Evolutionary conservation across 2,797 vertebrate species (phyloP).

Genomic region (Eulemur coronatus): DNA sequence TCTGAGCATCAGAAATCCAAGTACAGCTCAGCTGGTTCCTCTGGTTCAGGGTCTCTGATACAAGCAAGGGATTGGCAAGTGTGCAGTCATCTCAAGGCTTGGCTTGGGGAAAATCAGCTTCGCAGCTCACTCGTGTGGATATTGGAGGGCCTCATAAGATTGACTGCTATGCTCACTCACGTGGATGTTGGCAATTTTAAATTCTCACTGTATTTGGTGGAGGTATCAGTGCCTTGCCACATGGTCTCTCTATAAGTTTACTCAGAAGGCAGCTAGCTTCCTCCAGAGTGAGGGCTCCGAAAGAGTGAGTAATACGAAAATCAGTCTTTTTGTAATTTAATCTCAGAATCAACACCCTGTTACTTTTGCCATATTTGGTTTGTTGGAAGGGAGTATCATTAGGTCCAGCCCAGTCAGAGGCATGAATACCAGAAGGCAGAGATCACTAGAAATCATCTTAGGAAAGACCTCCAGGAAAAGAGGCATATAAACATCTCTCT

Average conservation of each 20-base stretch:
- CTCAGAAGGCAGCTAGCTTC: not conserved
- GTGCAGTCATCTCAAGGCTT: not conserved
- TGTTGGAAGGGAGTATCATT: not conserved
- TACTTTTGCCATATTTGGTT: not conserved
- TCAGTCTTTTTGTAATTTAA: not conserved
- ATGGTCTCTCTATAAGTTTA: not conserved
- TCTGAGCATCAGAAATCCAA: not conserved
- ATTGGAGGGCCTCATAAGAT: not conserved
- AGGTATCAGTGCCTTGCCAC: not conserved
- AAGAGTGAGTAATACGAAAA: not conserved
- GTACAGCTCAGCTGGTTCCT: not conserved
- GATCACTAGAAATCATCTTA: not conserved
- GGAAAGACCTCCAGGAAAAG: not conserved
- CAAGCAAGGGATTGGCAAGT: not conserved
- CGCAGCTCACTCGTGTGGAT: rapidly evolving
- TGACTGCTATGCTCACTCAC: not conserved
- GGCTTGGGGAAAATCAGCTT: too few relatives aligned
- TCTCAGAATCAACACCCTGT: not conserved
- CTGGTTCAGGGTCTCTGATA: not conserved
- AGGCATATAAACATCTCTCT: not conserved
- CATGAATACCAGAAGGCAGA: too few relatives aligned
- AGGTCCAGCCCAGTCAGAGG: not conserved
- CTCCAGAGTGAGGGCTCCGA: not conserved
- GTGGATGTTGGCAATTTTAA: not conserved
- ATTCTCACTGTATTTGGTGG: not conserved